Evolutionary conservation across 2,113 vertebrate species (phyloP), one percentile per base, ranked within the genome.

Genomic region (Chloropsis hardwickii): DNA sequence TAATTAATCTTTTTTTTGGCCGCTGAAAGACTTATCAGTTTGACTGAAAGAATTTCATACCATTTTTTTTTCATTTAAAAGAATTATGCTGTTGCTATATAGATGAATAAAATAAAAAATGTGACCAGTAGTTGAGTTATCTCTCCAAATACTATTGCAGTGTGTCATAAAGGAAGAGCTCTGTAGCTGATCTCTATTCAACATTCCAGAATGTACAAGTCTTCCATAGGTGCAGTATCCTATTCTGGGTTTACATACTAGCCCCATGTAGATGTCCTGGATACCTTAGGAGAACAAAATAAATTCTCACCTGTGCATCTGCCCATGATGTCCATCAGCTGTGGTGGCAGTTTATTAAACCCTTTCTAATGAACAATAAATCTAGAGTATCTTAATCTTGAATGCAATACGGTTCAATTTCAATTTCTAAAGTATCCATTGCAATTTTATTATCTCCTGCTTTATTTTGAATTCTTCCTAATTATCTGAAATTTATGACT

Each of bases 51-150:
- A 60, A 14, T 15, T 48, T 37, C 1, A 6, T n/a, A 12, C 3
- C 37, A 6, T 70, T 33, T 40, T 51, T 70, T 58, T 22, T 14
- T 3, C 14, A 23, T 62, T 77, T 39, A 22, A 58, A 93, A 56
- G 10, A 10, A 3, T 6, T 19, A 5, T 8, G 0, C 14, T 35
- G 5, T 23, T 73, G 10, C 3, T 58, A 40, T 0, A 1, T 20
- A 69, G 33, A 37, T 23, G 29, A 64, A 57, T 44, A 45, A 37
- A 87, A 50, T 12, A 5, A 22, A n/a, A 80, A 45, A 93, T 37
- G 4, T 50, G 12, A 45, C 22, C 9, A 15, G 29, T 60, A 37
- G 2, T 6, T 81, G 13, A 57, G 9, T n/a, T 77, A 9, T 40
- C 15, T 67, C 29, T 60, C 40, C 9, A 78, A 70, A 60, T 4